These are phyloP conservation scores for Hypercompe scribonia DNA, from an alignment of 2,888 invertebrate genomes.

Conservation along the genomic window DNA sequence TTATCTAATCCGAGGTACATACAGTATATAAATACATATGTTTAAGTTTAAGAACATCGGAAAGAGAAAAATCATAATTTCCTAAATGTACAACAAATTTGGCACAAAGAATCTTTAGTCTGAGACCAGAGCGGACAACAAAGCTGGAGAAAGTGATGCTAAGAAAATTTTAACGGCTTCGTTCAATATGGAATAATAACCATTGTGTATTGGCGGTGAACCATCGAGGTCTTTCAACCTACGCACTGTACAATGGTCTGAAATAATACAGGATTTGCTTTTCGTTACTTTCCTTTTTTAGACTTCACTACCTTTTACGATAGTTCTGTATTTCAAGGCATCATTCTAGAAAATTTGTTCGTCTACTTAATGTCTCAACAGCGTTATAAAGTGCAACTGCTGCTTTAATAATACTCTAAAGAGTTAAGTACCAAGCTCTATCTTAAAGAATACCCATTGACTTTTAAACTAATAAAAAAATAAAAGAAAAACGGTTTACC, in stretches of 20 bases:
- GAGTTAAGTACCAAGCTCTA: background rate
- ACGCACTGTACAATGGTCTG: constrained; percentile 24
- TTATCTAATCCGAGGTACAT: too few species aligned
- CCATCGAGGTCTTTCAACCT: constrained; percentile 36
- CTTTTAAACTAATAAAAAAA: too few species aligned
- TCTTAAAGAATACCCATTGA: too few species aligned
- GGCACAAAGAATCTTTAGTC: background rate
- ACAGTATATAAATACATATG: too few species aligned
- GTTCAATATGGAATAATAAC: constrained; percentile 25
- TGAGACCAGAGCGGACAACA: constrained; percentile 15
- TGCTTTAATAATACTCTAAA: background rate
- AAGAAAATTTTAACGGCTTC: constrained; percentile 38
- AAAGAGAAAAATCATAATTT: background rate
- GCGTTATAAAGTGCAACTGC: background rate
- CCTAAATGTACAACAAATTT: background rate
- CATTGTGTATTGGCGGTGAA: constrained; percentile 30
- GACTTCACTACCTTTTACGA: background rate
- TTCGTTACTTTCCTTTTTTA: background rate
- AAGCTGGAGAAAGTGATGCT: constrained; percentile 44
- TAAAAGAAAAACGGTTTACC: too few species aligned
- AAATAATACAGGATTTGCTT: background rate
- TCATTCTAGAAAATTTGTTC: background rate
- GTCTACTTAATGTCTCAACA: background rate
- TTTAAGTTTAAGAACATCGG: too few species aligned
- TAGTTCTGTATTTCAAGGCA: background rate